Conservation (phyloP, 2,113 vertebrate species). For the Lampris incognitus region DNA sequence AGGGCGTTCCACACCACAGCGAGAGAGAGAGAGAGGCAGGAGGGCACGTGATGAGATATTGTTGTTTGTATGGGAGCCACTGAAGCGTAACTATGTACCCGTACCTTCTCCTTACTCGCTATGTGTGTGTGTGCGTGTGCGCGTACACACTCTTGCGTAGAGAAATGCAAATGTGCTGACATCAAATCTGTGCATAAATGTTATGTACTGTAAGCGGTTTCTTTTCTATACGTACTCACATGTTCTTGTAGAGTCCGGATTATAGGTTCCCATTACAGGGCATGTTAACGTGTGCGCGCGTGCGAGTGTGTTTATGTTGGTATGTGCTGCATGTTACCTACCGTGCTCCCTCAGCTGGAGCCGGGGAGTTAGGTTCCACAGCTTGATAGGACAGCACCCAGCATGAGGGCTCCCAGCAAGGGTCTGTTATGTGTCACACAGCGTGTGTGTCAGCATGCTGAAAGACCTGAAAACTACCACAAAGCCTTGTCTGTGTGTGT, state of each 20-base stretch:
- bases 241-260: neutral
- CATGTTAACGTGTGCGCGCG: neutral
- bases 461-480: conserved; percentile 8
- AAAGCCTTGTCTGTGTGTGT: conserved; percentile 6
- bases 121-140: conserved; percentile 18
- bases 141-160: neutral
- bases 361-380: conserved; percentile 31
- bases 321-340: conserved; percentile 47
- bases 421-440: conserved; percentile 51
- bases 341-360: conserved; percentile 49
- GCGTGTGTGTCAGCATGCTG: conserved; percentile 45
- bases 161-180: neutral
- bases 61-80: conserved; percentile 32
- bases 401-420: conserved; percentile 43
- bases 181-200: too few relatives aligned
- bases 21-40: conserved; percentile 4
- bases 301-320: conserved; percentile 14
- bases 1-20: conserved; percentile 36
- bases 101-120: conserved; percentile 32
- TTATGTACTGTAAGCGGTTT: too few relatives aligned
- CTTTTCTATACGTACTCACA: neutral
- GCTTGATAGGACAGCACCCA: conserved; percentile 57
- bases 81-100: conserved; percentile 26
- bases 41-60: conserved; percentile 31
- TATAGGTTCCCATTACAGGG: neutral